Percentiles rank a stretch among this genome's conserved stretches.
phyloP scores from a whole-genome alignment of 2,113 vertebrate species.

The Pedionomus torquatus region DNA sequence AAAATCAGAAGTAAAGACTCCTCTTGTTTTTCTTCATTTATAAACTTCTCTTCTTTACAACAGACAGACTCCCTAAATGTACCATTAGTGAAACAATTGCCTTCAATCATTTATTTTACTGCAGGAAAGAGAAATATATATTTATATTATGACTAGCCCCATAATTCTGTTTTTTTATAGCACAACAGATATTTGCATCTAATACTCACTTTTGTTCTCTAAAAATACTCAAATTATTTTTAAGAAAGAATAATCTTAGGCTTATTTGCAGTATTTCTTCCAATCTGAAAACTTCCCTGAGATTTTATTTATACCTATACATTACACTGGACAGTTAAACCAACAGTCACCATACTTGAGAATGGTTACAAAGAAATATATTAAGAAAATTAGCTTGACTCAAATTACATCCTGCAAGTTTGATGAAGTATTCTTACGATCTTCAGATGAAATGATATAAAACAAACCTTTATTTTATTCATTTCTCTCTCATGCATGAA shows the following conservation, averaged over 20 bases:
- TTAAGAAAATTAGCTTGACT: background rate
- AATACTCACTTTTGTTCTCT: background rate
- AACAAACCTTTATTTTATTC: background rate
- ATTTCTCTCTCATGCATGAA: background rate
- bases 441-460: background rate
- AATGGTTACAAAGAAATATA: background rate
- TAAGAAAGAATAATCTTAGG: background rate
- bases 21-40: background rate
- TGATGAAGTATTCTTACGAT: background rate
- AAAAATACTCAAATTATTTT: background rate
- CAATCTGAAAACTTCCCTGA: background rate
- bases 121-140: background rate
- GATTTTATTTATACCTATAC: background rate
- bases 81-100: background rate
- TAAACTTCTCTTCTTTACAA: background rate
- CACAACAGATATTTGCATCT: background rate
- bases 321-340: background rate
- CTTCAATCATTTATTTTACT: background rate
- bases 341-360: background rate
- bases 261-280: background rate
- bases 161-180: background rate
- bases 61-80: background rate
- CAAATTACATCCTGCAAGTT: rapidly evolving
- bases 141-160: background rate
- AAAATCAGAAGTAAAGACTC: background rate